Base-by-base conservation (phyloP, 2,888 invertebrate genomes). In the Phoronis australis region DNA sequence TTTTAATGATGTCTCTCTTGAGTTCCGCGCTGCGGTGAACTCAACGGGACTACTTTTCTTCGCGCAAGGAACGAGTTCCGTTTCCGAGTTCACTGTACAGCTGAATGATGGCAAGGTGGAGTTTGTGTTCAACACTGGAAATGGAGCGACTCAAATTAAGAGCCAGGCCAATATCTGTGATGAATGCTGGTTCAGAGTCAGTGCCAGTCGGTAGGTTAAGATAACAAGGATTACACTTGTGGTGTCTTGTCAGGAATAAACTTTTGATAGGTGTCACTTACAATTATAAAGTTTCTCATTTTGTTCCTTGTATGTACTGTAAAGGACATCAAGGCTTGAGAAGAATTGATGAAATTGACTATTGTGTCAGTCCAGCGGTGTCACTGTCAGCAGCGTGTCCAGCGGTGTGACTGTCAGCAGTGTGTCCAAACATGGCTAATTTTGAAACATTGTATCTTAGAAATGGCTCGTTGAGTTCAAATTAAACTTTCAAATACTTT, bases 131-230 rank as follows among this genome's bases (percentile, higher is more conserved):
- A 48, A 53, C 45, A 56, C 55, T 38, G 48, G 39, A 12, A 53
- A 51, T 20, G 40, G 23, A 12, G 42, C 35, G 4, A 39, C 47
- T 31, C 42, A 22, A 4, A 48, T 53, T 4, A 41, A 18, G n/a
- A 60, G 59, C 44, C 48, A 39, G 4, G 56, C 55, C 3, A 24
- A 27, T 15, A 44, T 62, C 20, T 51, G 50, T 24, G 31, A 37
- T 4, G 49, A 51, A 23, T 61, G 59, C 43, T 66, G 68, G 68
- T 59, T 54, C 42, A 45, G 47, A 15, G 55, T 66, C 5, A 31
- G 48, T 23, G 62, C 61, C 9, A 56, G 62, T 9, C 60, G 66
- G 66, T 66, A 45, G 37, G 47, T 22, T 2, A 20, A n/a, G n/a
- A 37, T 21, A 9, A 22, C 9, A 12, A 18, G 6, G 9, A 12